Evolutionary conservation across 1,140 invertebrate genomes (phyloP).

Genomic region (Lasioglossum baleicum): DNA sequence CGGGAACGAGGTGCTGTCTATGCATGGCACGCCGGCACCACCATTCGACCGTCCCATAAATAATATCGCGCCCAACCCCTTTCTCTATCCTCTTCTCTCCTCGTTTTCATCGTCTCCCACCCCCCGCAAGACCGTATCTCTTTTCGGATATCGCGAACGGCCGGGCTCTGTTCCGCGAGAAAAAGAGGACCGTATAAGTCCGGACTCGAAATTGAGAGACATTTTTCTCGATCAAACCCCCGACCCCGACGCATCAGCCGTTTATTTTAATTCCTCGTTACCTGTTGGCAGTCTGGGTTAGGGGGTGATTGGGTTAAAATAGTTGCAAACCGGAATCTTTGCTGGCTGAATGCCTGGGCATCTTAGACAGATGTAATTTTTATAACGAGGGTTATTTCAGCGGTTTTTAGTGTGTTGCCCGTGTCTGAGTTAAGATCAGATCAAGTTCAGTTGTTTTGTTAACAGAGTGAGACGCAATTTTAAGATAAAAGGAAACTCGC

Average conservation of each 20-base stretch:
- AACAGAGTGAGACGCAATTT: no score
- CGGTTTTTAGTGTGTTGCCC: no score
- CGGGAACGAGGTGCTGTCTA: conserved; percentile 74
- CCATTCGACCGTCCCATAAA: conserved; percentile 71
- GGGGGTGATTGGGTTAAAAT: no score
- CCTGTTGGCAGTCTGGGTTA: no score
- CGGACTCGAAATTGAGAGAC: conserved; percentile 17
- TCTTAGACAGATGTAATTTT: no score
- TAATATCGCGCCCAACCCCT: conserved; percentile 62
- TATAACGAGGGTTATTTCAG: no score
- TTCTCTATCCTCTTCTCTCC: conserved; percentile 9
- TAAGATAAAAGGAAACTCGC: no score
- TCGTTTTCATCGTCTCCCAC: conserved; percentile 44
- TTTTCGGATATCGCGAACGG: conserved; percentile 17
- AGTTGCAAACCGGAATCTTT: no score
- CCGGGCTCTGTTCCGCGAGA: conserved; percentile 16
- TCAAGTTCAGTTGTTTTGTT: no score
- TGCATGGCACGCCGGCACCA: conserved; percentile 76
- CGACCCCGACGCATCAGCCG: neutral
- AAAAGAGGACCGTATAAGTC: conserved; percentile 17
- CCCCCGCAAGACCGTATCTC: conserved; percentile 18
- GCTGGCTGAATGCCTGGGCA: no score
- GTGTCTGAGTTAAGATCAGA: no score
- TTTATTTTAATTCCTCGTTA: conserved; percentile 8
- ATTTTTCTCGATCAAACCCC: conserved; percentile 1